phyloP scores from a whole-genome alignment of 2,797 vertebrate species.

The Benthosema pterotum region DNA sequence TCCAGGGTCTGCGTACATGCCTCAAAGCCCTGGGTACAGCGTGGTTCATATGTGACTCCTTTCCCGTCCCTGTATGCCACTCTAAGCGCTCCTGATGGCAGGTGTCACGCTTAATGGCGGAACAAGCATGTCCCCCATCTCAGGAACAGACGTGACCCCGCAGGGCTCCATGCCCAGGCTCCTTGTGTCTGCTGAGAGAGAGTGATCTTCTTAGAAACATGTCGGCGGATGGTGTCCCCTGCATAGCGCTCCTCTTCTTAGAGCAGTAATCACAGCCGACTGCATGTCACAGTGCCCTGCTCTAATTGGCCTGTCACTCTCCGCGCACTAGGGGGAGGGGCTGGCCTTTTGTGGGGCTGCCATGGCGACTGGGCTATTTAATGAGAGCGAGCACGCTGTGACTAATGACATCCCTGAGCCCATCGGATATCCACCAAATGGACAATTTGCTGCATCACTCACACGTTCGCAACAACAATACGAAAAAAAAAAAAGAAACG shows the following conservation, averaged over 20 bases:
- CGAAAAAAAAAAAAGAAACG: conserved; percentile 39
- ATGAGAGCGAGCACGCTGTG: conserved; percentile 80
- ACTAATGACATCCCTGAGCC: conserved; percentile 84
- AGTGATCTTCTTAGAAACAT: conserved; percentile 60
- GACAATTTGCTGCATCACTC: conserved; percentile 79
- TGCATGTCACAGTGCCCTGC: conserved; percentile 73
- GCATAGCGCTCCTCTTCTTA: conserved; percentile 56
- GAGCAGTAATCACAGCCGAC: conserved; percentile 78
- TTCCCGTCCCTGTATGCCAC: conserved; percentile 12
- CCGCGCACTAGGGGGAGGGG: conserved; percentile 54
- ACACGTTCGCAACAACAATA: conserved; percentile 57
- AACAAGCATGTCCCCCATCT: conserved; percentile 43
- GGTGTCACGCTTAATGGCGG: conserved; percentile 56
- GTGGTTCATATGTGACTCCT: conserved; percentile 35
- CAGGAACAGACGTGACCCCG: conserved; percentile 51
- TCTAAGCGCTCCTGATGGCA: conserved; percentile 49
- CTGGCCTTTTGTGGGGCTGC: conserved; percentile 79
- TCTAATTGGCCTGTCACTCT: conserved; percentile 86
- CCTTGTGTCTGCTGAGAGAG: conserved; percentile 51
- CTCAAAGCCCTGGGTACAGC: conserved; percentile 48
- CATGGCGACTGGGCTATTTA: conserved; percentile 81
- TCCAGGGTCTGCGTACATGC: conserved; percentile 18
- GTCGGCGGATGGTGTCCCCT: conserved; percentile 44
- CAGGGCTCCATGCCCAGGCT: conserved; percentile 31
- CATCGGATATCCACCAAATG: conserved; percentile 80